A percentile compares a stretch with the other conserved stretches of the same genome.
These are phyloP conservation scores for Oscheius sp. DNA, from an alignment of 2,888 invertebrate species.

Conservation along the genomic window DNA sequence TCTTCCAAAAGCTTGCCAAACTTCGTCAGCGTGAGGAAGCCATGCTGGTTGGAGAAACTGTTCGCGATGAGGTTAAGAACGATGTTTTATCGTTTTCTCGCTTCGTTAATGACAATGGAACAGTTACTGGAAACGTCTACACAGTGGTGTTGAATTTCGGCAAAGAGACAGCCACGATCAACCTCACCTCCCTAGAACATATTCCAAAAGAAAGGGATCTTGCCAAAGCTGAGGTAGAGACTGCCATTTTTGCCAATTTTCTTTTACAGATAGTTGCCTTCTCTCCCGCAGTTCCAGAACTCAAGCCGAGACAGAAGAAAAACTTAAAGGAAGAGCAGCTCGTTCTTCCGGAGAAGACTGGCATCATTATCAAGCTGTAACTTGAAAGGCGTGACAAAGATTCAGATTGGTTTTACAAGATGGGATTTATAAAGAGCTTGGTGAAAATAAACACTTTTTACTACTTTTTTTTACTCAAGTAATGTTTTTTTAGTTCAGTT, in stretches of 20 bases:
- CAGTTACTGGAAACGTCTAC: slow-evolving; percentile 45
- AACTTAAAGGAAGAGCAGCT: slow-evolving; percentile 34
- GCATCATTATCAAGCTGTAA: slow-evolving; percentile 44
- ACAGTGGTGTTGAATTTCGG: slow-evolving; percentile 53
- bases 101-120: slow-evolving; percentile 35
- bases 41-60: slow-evolving; percentile 48
- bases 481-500: too few relatives aligned
- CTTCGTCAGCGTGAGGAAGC: slow-evolving; percentile 59
- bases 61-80: slow-evolving; percentile 37
- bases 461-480: too few relatives aligned
- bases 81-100: slow-evolving; percentile 51
- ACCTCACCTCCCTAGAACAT: slow-evolving; percentile 32
- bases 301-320: slow-evolving; percentile 36
- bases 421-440: too few relatives aligned
- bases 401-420: too few relatives aligned
- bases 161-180: slow-evolving; percentile 29
- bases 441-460: too few relatives aligned
- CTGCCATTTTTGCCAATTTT: background rate
- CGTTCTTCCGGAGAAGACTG: slow-evolving; percentile 48
- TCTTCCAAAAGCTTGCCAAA: slow-evolving; percentile 57
- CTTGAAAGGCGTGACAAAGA: too few relatives aligned
- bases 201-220: slow-evolving; percentile 39
- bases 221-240: slow-evolving; percentile 38
- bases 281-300: slow-evolving; percentile 43
- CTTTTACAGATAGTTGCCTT: slow-evolving; percentile 41